Conservation (phyloP, 1,140 invertebrate species). For the Pantala flavescens region DNA sequence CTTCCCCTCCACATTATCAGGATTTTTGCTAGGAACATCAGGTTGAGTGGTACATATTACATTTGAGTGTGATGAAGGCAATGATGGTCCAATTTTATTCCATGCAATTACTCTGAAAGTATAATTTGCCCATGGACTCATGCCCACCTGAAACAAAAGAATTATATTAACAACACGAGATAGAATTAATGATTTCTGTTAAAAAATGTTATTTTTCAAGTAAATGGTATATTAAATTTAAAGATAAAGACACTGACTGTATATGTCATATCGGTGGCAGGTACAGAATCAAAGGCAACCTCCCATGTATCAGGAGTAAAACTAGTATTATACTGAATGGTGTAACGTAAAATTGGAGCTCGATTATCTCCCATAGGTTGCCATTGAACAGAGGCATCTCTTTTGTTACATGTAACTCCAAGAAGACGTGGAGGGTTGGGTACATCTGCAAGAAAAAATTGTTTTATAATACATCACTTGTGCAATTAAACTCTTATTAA, state of each 20-base stretch:
- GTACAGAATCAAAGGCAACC: constrained; percentile 57
- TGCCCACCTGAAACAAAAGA: constrained; percentile 40
- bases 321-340: constrained; percentile 87
- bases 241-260: constrained; percentile 33
- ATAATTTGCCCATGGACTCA: constrained; percentile 92
- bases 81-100: constrained; percentile 86
- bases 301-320: constrained; percentile 92
- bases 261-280: constrained; percentile 67
- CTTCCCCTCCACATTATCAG: constrained; percentile 83
- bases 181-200: not conserved
- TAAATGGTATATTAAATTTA: not conserved
- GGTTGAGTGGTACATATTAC: constrained; percentile 71
- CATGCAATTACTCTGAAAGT: constrained; percentile 88
- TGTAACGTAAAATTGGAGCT: constrained; percentile 83
- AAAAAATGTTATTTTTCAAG: constrained; percentile 13
- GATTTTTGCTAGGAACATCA: constrained; percentile 87
- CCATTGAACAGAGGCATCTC: constrained; percentile 71
- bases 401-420: constrained; percentile 53
- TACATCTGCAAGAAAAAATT: constrained; percentile 52
- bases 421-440: constrained; percentile 75
- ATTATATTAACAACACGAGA: not conserved
- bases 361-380: constrained; percentile 83
- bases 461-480: constrained; percentile 12
- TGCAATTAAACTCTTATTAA: not conserved
- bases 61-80: constrained; percentile 65